A percentile compares a stretch with the other conserved stretches of the same genome.
phyloP scores from a whole-genome alignment of 2,888 invertebrate genomes.

The Hesperia comma region DNA sequence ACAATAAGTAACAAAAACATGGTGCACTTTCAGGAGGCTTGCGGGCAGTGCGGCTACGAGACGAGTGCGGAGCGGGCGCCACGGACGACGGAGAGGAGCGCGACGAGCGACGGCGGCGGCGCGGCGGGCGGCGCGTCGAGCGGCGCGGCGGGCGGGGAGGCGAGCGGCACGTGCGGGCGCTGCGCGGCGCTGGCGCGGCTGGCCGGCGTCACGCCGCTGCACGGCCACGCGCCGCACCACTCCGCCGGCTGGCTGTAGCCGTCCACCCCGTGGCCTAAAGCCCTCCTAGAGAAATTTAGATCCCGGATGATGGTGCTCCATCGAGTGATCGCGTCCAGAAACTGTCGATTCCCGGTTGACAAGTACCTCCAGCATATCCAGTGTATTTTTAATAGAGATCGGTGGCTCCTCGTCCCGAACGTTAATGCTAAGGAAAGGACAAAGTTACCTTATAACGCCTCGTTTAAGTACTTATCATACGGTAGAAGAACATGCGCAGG shows the following conservation, averaged over 20 bases:
- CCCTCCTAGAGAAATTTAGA: neutral
- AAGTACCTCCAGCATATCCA: neutral
- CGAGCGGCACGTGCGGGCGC: slow-evolving; percentile 71
- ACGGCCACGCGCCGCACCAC: slow-evolving; percentile 87
- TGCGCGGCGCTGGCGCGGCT: slow-evolving; percentile 86
- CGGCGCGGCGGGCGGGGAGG: slow-evolving; percentile 34
- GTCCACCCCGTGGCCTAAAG: slow-evolving; percentile 11
- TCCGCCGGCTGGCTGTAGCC: slow-evolving; percentile 87
- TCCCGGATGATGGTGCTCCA: neutral
- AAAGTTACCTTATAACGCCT: neutral
- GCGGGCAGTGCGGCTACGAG: slow-evolving; percentile 47
- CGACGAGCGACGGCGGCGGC: slow-evolving; percentile 35
- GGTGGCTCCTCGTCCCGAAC: neutral
- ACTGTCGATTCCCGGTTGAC: neutral
- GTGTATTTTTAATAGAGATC: slow-evolving; percentile 6
- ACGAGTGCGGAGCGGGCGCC: slow-evolving; percentile 37
- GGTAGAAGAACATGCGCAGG: neutral
- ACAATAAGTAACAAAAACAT: no score
- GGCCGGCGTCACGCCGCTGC: slow-evolving; percentile 89
- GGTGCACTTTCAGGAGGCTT: slow-evolving; percentile 41
- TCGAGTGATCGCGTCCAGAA: neutral
- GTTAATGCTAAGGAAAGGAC: neutral
- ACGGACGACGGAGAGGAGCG: slow-evolving; percentile 29
- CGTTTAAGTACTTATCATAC: neutral
- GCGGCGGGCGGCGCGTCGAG: slow-evolving; percentile 31